Evolutionary conservation across 2,113 vertebrate genomes (phyloP).

Genomic region (Girardinichthys multiradiatus): DNA sequence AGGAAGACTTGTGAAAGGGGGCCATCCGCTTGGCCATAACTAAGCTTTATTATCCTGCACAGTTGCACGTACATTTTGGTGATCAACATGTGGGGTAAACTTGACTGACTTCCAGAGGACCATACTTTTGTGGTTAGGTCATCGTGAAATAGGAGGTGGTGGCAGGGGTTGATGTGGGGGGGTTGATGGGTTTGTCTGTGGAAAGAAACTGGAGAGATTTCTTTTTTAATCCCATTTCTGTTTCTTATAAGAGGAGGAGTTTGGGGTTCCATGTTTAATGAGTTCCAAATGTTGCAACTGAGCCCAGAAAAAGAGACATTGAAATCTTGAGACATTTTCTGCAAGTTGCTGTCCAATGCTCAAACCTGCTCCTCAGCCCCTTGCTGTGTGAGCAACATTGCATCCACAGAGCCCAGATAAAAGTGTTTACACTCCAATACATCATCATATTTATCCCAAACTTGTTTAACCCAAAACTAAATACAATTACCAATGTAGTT

Average conservation of each 20-base stretch:
- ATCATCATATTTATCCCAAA: conserved; percentile 17
- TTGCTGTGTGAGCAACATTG: conserved; percentile 43
- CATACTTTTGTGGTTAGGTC: conserved; percentile 83
- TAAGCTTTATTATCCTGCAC: conserved; percentile 51
- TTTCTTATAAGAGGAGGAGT: conserved; percentile 73
- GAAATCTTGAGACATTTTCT: conserved; percentile 75
- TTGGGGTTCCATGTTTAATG: conserved; percentile 77
- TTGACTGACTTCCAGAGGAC: conserved; percentile 80
- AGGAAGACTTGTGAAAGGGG: conserved; percentile 29
- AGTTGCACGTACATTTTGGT: conserved; percentile 60
- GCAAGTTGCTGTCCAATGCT: conserved; percentile 50
- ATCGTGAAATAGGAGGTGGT: conserved; percentile 80
- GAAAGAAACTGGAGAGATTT: conserved; percentile 77
- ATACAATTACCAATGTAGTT: conserved; percentile 17
- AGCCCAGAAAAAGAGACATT: conserved; percentile 67
- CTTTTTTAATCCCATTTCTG: conserved; percentile 71
- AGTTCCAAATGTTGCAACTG: conserved; percentile 85
- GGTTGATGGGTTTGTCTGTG: conserved; percentile 67
- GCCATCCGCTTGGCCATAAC: conserved; percentile 50
- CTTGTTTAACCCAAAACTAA: conserved; percentile 21
- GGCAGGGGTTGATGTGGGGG: conserved; percentile 56
- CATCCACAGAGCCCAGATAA: conserved; percentile 33
- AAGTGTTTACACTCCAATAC: conserved; percentile 39
- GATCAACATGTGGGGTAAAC: conserved; percentile 81
- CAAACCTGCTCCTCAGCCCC: conserved; percentile 37